These are phyloP conservation scores for Eumeta japonica DNA, from an alignment of 1,140 invertebrate species.

Conservation along the genomic window DNA sequence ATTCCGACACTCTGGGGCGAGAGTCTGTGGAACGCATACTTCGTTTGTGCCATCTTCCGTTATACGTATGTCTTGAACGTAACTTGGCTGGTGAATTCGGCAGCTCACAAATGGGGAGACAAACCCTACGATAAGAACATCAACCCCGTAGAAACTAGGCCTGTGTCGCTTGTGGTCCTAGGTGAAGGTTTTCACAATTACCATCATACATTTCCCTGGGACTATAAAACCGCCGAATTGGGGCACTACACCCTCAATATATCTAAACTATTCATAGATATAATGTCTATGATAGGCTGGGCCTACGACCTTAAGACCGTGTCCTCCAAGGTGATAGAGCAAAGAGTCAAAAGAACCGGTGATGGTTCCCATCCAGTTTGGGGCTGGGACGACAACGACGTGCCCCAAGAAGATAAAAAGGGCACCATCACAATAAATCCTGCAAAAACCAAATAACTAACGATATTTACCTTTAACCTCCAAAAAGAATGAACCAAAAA, in stretches of 20 bases:
- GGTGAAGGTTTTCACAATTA: constrained; percentile 75
- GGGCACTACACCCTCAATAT: constrained; percentile 61
- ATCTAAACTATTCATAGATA: constrained; percentile 65
- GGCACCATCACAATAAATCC: constrained; percentile 14
- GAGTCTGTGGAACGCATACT: constrained; percentile 60
- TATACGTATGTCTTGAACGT: constrained; percentile 67
- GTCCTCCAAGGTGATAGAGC: constrained; percentile 54
- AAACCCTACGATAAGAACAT: constrained; percentile 73
- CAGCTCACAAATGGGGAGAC: constrained; percentile 72
- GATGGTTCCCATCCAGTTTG: constrained; percentile 57
- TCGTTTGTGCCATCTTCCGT: constrained; percentile 62
- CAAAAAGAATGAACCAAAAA: too few relatives aligned
- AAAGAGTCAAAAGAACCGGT: constrained; percentile 62
- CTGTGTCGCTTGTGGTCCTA: constrained; percentile 59
- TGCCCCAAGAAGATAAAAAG: constrained; percentile 35
- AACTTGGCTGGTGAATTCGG: constrained; percentile 78
- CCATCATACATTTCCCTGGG: constrained; percentile 75
- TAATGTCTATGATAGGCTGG: constrained; percentile 62
- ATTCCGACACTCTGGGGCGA: constrained; percentile 76
- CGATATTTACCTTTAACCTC: too few relatives aligned
- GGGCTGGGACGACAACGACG: constrained; percentile 47
- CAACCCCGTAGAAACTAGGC: constrained; percentile 64
- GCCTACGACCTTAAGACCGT: constrained; percentile 65
- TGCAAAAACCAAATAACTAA: constrained; percentile 17
- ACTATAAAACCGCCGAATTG: constrained; percentile 69